Evolutionary conservation across 2,113 vertebrate species (phyloP), one percentile per base, ranked within the genome.

Genomic region (Piprites chloris): DNA sequence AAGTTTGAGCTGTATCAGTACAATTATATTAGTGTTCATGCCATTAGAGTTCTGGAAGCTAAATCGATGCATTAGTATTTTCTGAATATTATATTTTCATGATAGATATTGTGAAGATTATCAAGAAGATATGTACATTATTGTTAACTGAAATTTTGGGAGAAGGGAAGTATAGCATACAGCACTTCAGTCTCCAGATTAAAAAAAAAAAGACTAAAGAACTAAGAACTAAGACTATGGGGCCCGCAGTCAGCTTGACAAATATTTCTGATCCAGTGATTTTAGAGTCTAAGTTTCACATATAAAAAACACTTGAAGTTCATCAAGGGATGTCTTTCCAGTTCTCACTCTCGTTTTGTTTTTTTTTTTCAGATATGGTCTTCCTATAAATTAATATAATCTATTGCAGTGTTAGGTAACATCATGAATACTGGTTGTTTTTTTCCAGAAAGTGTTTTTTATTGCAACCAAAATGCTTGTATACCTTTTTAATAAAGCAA

Each of bases 41-140:
- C 33, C n/a, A 24, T 82, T 33, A 88, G 56, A 24, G 37, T 86
- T 91, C 65, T 75, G 86, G 73, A 88, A 79, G 63, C 49, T 46
- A 20, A 58, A 23, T 30, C 0, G 1, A 23, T 27, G 12, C 24
- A 50, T 67, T 84, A 66, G 6, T 58, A 85, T 89, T 95, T 94
- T 92, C 52, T 77, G 50, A 92, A 94, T 93, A 78, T 87, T 89
- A 39, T 53, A 10, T 84, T 97, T 94, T 79, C 61, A 59, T 86
- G 13, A 67, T 23, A 49, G 49, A 82, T 92, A 90, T 62, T 62
- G 23, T 63, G 73, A 90, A 93, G 78, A 61, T 75, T 91, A 58
- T 4, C 42, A 30, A 44, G 21, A 23, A 72, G 75, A 68, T 47
- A 47, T 30, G 8, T 30, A 61, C 9, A 8, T 69, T 59, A 41